Conservation (phyloP, 2,113 vertebrate genomes). For the Oceanites oceanicus region DNA sequence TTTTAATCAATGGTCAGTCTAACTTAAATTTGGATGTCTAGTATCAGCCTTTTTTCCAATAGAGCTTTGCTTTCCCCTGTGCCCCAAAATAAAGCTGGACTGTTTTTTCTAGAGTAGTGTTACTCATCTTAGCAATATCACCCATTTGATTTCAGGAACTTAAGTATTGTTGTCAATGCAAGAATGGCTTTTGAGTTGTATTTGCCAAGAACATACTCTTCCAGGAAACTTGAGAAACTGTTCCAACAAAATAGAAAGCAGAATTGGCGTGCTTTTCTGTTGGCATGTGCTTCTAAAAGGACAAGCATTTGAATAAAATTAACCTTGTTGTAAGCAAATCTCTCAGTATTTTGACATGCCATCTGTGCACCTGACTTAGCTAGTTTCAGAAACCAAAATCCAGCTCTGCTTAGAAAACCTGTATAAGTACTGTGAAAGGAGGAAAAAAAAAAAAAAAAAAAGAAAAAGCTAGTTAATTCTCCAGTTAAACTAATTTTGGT, state of each 20-base stretch:
- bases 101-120: neutral
- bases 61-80: neutral
- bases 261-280: neutral
- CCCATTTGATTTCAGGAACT: neutral
- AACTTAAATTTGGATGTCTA: neutral
- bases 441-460: rapidly evolving
- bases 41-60: neutral
- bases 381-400: neutral
- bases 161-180: neutral
- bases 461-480: neutral
- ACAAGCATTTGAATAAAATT: neutral
- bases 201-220: constrained; percentile 25
- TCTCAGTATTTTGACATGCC: neutral
- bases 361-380: constrained; percentile 6
- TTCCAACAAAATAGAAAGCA: constrained; percentile 51
- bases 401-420: neutral
- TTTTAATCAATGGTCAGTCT: neutral
- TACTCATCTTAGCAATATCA: neutral
- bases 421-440: neutral
- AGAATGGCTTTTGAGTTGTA: neutral
- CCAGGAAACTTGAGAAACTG: constrained; percentile 46
- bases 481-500: neutral
- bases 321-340: neutral
- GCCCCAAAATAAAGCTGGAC: neutral
- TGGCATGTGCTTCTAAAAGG: neutral